These are phyloP conservation scores for Ondatra zibethicus DNA, from an alignment of 2,113 vertebrate genomes.

Conservation along the genomic window DNA sequence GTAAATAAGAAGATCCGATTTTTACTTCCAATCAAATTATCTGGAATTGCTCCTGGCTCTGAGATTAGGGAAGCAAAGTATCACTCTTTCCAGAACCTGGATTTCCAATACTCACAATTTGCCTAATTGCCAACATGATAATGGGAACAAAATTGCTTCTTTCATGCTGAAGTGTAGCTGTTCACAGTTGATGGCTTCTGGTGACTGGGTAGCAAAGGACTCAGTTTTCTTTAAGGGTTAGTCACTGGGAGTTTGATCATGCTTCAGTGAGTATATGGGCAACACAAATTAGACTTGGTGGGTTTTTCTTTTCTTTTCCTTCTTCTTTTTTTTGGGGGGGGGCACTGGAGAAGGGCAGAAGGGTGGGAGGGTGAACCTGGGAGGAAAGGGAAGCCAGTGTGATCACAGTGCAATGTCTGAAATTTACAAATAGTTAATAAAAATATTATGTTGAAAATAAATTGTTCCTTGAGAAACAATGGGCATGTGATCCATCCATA, in stretches of 20 bases:
- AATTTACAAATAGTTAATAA: not conserved
- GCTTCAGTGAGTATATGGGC: not conserved
- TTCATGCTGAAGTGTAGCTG: not conserved
- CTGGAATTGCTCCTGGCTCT: not conserved
- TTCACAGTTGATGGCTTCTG: not conserved
- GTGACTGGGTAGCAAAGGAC: not conserved
- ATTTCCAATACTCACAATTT: not conserved
- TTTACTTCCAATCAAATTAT: not conserved
- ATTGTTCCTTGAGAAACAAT: not conserved
- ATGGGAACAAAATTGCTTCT: not conserved
- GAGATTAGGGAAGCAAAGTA: not conserved
- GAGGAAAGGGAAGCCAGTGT: not conserved
- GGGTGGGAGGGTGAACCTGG: not conserved
- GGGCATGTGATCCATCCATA: not conserved
- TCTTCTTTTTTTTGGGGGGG: not conserved
- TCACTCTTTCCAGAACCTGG: not conserved
- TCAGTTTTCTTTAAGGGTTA: not conserved
- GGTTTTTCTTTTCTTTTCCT: not conserved
- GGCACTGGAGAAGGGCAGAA: not conserved
- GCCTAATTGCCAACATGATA: not conserved
- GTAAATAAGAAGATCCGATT: not conserved
- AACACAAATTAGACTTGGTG: not conserved
- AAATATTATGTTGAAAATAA: not conserved
- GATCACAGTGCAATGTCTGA: not conserved
- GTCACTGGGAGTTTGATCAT: not conserved